These are phyloP conservation scores for Oryzias sinensis DNA, from an alignment of 2,797 vertebrate genomes.

Conservation along the genomic window DNA sequence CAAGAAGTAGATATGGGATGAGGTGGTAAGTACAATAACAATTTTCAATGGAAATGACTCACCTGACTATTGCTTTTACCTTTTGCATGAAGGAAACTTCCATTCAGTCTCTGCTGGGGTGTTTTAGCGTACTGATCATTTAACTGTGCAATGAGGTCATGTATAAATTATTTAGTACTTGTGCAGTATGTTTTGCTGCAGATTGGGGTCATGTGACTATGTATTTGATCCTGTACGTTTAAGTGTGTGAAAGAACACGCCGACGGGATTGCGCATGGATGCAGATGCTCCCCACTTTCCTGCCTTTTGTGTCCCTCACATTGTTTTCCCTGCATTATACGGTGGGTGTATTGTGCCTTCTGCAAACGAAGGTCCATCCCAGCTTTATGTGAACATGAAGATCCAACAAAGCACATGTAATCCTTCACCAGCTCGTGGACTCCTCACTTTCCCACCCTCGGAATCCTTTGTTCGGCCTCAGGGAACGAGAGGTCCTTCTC, in stretches of 20 bases:
- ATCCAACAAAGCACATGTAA: constrained; percentile 61
- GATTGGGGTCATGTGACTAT: constrained; percentile 55
- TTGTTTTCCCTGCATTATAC: constrained; percentile 4
- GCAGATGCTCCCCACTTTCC: background rate
- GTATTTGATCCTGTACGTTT: constrained; percentile 20
- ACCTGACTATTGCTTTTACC: too few relatives aligned
- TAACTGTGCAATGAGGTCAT: constrained; percentile 72
- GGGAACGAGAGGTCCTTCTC: constrained; percentile 55
- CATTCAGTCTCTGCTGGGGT: constrained; percentile 20
- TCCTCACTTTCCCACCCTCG: constrained; percentile 51
- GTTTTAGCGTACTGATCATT: constrained; percentile 57
- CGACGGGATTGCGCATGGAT: background rate
- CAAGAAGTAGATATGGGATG: too few relatives aligned
- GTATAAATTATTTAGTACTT: constrained; percentile 70
- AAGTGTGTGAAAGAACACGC: constrained; percentile 2
- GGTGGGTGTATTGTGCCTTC: constrained; percentile 12
- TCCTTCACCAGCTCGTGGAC: constrained; percentile 59
- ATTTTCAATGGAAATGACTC: too few relatives aligned
- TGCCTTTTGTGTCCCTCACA: constrained; percentile 14
- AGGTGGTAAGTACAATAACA: too few relatives aligned
- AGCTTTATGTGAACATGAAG: constrained; percentile 59
- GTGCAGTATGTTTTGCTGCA: constrained; percentile 60
- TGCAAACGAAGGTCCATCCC: constrained; percentile 39
- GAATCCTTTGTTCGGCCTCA: constrained; percentile 40
- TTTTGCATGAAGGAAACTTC: constrained; percentile 17